These are phyloP conservation scores for Pseudorectes ferrugineus DNA, from an alignment of 2,113 vertebrate species.

Conservation along the genomic window DNA sequence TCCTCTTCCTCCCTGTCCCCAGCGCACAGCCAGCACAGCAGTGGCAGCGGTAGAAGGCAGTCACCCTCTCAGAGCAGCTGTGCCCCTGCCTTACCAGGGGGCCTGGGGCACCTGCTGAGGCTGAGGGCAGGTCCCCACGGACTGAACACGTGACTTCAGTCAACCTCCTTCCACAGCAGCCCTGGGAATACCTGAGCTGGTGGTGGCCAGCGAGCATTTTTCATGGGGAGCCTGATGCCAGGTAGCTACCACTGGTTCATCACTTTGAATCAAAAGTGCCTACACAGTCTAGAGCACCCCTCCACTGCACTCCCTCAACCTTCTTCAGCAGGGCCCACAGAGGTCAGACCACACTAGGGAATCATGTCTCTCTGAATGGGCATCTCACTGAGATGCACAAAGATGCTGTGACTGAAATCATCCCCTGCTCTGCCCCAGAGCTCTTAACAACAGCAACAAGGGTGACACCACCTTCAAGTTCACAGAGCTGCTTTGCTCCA, in stretches of 20 bases:
- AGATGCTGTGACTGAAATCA: neutral
- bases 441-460: neutral
- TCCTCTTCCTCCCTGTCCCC: neutral
- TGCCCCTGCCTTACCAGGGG: neutral
- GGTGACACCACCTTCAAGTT: neutral
- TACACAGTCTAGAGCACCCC: neutral
- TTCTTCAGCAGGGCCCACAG: neutral
- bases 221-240: neutral
- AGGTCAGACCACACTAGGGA: neutral
- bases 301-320: neutral
- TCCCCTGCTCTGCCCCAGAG: neutral
- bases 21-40: neutral
- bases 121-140: rapidly evolving
- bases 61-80: neutral
- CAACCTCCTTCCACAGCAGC: neutral
- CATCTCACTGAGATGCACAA: neutral
- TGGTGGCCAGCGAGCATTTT: neutral
- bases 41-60: neutral
- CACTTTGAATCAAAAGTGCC: neutral
- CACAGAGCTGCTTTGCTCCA: neutral
- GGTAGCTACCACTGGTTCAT: neutral
- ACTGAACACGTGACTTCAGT: neutral
- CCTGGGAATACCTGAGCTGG: neutral
- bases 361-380: neutral
- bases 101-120: neutral